Conservation (phyloP, 1,140 invertebrate species). For the Drosophila ohnishii region DNA sequence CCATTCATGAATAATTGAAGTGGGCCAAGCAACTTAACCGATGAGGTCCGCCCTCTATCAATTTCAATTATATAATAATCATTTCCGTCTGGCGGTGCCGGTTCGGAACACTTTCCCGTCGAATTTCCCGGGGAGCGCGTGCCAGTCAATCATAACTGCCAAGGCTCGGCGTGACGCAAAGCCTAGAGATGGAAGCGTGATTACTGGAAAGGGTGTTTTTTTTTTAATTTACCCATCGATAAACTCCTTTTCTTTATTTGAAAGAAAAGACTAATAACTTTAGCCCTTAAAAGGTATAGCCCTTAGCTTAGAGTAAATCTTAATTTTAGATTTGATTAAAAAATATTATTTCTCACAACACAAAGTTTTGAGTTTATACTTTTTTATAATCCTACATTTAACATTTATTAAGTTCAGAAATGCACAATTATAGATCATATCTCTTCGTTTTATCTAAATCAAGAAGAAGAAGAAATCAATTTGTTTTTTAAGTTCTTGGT, state of each 20-base stretch:
- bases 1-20: conserved; percentile 69
- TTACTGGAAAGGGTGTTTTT: neutral
- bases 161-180: conserved; percentile 10
- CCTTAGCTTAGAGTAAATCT: neutral
- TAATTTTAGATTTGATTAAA: too few relatives aligned
- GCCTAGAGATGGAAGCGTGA: conserved; percentile 22
- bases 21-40: conserved; percentile 42
- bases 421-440: too few relatives aligned
- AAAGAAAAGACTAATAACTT: neutral
- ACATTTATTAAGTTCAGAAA: neutral
- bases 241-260: neutral
- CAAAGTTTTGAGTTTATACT: neutral
- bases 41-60: conserved; percentile 55
- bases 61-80: conserved; percentile 82
- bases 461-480: too few relatives aligned
- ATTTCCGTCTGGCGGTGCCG: conserved; percentile 65
- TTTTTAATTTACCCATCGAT: neutral
- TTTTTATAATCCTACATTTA: neutral
- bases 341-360: neutral
- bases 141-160: conserved; percentile 70
- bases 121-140: conserved; percentile 11
- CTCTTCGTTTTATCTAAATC: too few relatives aligned
- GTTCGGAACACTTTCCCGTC: conserved; percentile 18
- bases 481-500: neutral
- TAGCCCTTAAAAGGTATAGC: neutral